Evolutionary conservation across 2,113 vertebrate species (phyloP), one percentile per base, ranked within the genome.

Genomic region (Paraplagusia blochii): DNA sequence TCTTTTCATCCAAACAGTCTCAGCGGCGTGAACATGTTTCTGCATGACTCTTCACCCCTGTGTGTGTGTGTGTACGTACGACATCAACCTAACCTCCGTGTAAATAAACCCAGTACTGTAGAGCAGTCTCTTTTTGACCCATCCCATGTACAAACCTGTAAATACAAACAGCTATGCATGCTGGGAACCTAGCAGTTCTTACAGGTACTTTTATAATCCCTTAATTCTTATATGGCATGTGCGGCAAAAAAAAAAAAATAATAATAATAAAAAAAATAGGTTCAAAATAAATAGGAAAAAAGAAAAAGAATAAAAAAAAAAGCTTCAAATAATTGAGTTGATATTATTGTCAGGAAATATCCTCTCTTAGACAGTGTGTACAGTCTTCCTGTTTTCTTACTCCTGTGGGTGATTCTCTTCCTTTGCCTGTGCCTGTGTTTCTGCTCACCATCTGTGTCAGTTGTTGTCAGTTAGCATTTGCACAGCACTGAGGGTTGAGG

Each of bases 141-240:
- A 46, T 69, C 58, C 58, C 65, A 65, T 88, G 85, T 87, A 88
- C 56, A 88, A 77, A 88, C 81, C 29, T 97, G 95, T 97, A 97
- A 92, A 96, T 96, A 98, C 88, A 78, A 89, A 88, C 88, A 90
- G 84, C 94, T 93, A 92, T 95, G 96, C 95, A 98, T 97, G 95
- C 88, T 92, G 91, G 93, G 90, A 90, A 90, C 92, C 91, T 94
- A 94, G 92, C 90, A 89, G 93, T 97, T 90, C 89, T 91, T 96
- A 97, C 95, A 97, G 95, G 94, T 95, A 96, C 94, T 98, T 98
- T 98, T 97, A 94, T 96, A 97, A 97, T 93, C 91, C 85, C 82
- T 80, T 79, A 90, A 91, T 84, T 88, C 88, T 89, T 86, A 90
- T 90, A 91, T 86, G 94, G 96, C 95, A 98, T 97, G 95, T 93